A percentile compares a stretch with the other conserved stretches of the same genome.
Evolutionary conservation across 2,888 invertebrate genomes (phyloP).

Genomic region (Apotomis capreana): DNA sequence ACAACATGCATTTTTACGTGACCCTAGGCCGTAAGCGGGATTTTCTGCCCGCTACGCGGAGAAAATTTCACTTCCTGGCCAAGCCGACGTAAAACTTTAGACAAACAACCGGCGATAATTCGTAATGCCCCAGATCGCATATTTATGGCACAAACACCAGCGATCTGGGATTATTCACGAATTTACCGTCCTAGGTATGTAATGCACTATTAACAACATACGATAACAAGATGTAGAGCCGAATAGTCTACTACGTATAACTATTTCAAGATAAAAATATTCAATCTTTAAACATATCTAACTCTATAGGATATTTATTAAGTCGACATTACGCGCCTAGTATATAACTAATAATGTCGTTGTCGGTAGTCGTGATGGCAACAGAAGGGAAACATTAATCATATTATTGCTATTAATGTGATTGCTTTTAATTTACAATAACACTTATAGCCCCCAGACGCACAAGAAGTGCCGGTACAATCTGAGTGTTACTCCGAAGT

Average conservation of each 20-base stretch:
- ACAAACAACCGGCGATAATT: no score
- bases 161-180: no score
- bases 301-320: slow-evolving; percentile 45
- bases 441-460: background rate
- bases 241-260: slow-evolving; percentile 49
- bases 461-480: background rate
- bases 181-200: no score
- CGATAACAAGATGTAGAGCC: slow-evolving; percentile 66
- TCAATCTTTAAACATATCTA: slow-evolving; percentile 45
- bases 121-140: no score
- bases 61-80: no score
- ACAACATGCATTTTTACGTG: slow-evolving; percentile 64
- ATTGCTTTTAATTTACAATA: slow-evolving; percentile 7
- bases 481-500: no score
- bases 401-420: slow-evolving; percentile 19
- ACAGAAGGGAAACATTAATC: background rate
- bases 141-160: no score
- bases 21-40: no score
- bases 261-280: slow-evolving; percentile 42
- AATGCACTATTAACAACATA: slow-evolving; percentile 59
- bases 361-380: slow-evolving; percentile 17
- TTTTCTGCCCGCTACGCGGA: no score
- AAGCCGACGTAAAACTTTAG: no score
- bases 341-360: slow-evolving; percentile 26
- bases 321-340: slow-evolving; percentile 30